Evolutionary conservation across 2,888 invertebrate species (phyloP), one percentile per base, ranked within the genome.

Genomic region (Penaeus monodon): DNA sequence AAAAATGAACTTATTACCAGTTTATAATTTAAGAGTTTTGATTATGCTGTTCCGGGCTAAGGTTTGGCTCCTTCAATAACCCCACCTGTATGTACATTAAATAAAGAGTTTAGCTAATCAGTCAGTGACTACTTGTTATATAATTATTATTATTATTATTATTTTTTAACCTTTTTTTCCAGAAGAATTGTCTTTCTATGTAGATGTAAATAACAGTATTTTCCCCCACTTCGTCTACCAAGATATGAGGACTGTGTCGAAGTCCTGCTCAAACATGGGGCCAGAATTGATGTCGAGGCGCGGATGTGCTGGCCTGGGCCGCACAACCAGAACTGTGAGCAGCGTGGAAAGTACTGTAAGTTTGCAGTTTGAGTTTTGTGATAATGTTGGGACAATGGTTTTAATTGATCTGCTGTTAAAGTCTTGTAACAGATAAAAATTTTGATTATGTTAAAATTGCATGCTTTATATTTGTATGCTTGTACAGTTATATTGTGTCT

Each of bases 301-400:
- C 93, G 96, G 33, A 95, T 96, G 94, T 96, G 96, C 91, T 96
- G 95, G 93, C 96, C 96, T 0, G 95, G 95, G 17, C 94, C 94
- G 10, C 96, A 96, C 91, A 94, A 94, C 89, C 94, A 94, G 91
- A 95, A 95, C 91, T 95, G 95, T 91, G 95, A 95, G 92, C 94
- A 95, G 91, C 93, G 95, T 90, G 94, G 95, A 88, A 95, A 95
- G 92, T 94, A 94, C 92, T 94, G 94, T 93, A 92, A 85, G 86
- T 81, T 20, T 38, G 14, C 10, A 24, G 20, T 27, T 27, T 66
- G n/a, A 65, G 22, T 24, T 44, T 81, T 24, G 20, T 8, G 7
- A 3, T 22, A 64, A 12, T 33, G 76, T 10, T 33, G 24, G 24
- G 22, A 44, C 1, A 17, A 24, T 29, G 8, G 74, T 74, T 24